A percentile compares a stretch with the other conserved stretches of the same genome.
phyloP scores from a whole-genome alignment of 2,888 invertebrate genomes.

The Blera fallax region DNA sequence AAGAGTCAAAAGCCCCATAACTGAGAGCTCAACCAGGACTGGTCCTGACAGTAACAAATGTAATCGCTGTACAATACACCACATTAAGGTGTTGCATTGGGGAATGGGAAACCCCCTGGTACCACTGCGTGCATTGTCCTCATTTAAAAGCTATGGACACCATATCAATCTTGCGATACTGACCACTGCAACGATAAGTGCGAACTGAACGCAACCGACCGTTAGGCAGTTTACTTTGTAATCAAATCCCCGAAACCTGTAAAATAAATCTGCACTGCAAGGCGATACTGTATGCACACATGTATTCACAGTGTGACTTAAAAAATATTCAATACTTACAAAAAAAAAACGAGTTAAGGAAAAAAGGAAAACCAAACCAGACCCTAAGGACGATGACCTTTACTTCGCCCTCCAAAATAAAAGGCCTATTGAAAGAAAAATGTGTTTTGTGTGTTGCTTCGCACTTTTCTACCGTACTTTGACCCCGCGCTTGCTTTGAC shows the following conservation, averaged over 20 bases:
- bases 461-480: neutral
- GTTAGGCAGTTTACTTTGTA: neutral
- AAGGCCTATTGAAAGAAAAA: neutral
- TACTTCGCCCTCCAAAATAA: neutral
- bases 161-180: neutral
- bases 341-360: neutral
- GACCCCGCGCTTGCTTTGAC: neutral
- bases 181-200: neutral
- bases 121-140: neutral
- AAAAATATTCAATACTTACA: too few relatives aligned
- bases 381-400: neutral
- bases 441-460: neutral
- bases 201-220: neutral
- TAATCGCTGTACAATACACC: too few relatives aligned
- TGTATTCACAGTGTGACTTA: too few relatives aligned
- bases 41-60: too few relatives aligned
- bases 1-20: too few relatives aligned
- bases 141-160: too few relatives aligned
- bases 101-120: too few relatives aligned
- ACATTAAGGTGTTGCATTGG: too few relatives aligned
- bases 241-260: neutral
- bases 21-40: too few relatives aligned
- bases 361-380: neutral
- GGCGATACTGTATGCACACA: neutral
- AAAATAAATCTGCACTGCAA: neutral